A percentile compares a stretch with the other conserved stretches of the same genome.
Conservation (phyloP, 2,797 vertebrate genomes). For the Sparidentex hasta region DNA sequence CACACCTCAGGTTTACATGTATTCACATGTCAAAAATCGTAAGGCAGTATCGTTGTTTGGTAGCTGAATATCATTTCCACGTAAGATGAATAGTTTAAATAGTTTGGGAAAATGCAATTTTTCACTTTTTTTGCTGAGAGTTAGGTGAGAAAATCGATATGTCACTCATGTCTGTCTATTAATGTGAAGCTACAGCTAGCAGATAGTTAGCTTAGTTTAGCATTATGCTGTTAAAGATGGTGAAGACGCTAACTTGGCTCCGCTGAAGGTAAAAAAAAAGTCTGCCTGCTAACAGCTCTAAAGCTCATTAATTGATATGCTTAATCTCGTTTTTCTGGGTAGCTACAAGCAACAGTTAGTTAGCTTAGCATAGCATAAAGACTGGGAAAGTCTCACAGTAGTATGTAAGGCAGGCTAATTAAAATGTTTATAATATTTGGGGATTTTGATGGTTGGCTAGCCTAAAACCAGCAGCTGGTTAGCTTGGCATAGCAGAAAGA, state of each 20-base stretch:
- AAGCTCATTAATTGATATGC: neutral
- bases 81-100: conserved; percentile 17
- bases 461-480: too few species aligned
- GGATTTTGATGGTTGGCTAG: too few species aligned
- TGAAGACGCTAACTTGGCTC: neutral
- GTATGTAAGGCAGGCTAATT: too few species aligned
- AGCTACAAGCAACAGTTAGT: neutral
- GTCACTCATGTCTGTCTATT: neutral
- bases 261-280: neutral
- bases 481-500: too few species aligned
- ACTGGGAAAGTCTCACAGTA: neutral
- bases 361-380: conserved; percentile 13
- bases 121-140: conserved; percentile 2
- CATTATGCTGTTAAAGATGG: neutral
- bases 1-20: conserved; percentile 55
- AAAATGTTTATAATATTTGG: too few species aligned
- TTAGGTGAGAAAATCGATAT: neutral
- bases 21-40: conserved; percentile 61
- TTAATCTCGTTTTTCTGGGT: too few species aligned
- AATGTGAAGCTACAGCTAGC: neutral
- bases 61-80: conserved; percentile 20
- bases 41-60: conserved; percentile 46
- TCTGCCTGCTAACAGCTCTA: neutral
- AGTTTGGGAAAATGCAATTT: neutral
- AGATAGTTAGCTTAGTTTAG: conserved; percentile 11